Conservation (phyloP, 2,113 vertebrate genomes). For the Echinops telfairi region DNA sequence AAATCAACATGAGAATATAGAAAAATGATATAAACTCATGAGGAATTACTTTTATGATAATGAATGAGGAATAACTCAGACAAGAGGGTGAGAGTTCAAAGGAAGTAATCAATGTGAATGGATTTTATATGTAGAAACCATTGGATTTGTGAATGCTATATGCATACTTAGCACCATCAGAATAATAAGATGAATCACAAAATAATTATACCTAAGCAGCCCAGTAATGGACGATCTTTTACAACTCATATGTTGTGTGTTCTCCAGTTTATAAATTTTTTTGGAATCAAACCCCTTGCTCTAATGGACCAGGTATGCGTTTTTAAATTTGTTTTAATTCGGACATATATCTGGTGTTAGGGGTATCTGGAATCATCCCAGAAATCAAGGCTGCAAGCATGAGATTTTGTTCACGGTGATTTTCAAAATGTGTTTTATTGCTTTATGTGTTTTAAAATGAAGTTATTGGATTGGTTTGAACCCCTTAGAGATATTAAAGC, state of each 20-base stretch:
- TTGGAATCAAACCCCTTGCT: not conserved
- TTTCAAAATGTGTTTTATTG: constrained; percentile 26
- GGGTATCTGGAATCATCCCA: constrained; percentile 55
- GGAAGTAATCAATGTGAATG: not conserved
- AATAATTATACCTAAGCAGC: not conserved
- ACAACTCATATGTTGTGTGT: not conserved
- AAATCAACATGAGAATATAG: not conserved
- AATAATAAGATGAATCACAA: not conserved
- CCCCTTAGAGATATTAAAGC: constrained; percentile 20
- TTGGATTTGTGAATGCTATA: not conserved
- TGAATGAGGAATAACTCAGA: not conserved
- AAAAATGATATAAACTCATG: not conserved
- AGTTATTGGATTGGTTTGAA: constrained; percentile 7
- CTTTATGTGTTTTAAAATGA: not conserved
- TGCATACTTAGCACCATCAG: not conserved
- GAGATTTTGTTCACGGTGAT: constrained; percentile 46
- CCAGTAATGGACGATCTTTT: not conserved
- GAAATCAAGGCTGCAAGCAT: constrained; percentile 59
- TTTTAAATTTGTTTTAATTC: not conserved
- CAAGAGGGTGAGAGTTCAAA: not conserved
- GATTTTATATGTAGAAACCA: not conserved
- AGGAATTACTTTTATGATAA: not conserved
- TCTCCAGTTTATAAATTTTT: not conserved
- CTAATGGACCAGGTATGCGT: not conserved
- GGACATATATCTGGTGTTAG: not conserved